Percentiles rank a stretch among this genome's conserved stretches.
Evolutionary conservation across 2,888 invertebrate species (phyloP).

Genomic region (Ceramica pisi): DNA sequence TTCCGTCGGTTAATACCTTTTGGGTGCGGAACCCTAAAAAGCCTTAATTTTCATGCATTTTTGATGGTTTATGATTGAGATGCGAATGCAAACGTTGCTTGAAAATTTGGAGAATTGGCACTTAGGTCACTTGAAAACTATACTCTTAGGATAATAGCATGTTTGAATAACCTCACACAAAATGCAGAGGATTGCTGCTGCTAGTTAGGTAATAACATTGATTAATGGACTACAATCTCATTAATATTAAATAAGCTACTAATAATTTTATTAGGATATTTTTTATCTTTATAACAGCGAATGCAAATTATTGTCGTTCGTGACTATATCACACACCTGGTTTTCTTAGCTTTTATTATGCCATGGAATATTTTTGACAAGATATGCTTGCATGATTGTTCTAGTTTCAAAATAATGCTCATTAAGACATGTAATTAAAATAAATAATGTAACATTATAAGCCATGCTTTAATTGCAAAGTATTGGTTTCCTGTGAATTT

Average conservation of each 20-base stretch:
- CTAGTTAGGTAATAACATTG: not conserved
- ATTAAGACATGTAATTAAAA: not conserved
- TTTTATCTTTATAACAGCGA: slow-evolving; percentile 11
- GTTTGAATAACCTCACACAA: not conserved
- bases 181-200: not conserved
- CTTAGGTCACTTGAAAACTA: no score
- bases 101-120: no score
- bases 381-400: slow-evolving; percentile 9
- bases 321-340: not conserved
- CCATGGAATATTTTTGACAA: not conserved
- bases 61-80: no score
- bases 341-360: not conserved
- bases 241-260: slow-evolving; percentile 19
- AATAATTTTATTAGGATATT: slow-evolving; percentile 13
- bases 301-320: not conserved
- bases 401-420: slow-evolving; percentile 1
- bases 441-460: not conserved
- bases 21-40: no score
- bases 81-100: no score
- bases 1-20: no score
- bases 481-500: slow-evolving; percentile 6
- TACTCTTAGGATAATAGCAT: no score
- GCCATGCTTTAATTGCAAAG: not conserved
- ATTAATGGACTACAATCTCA: slow-evolving; percentile 22
- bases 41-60: no score